A percentile compares a stretch with the other conserved stretches of the same genome.
phyloP scores from a whole-genome alignment of 2,113 vertebrate genomes.

The Prunella fulvescens region DNA sequence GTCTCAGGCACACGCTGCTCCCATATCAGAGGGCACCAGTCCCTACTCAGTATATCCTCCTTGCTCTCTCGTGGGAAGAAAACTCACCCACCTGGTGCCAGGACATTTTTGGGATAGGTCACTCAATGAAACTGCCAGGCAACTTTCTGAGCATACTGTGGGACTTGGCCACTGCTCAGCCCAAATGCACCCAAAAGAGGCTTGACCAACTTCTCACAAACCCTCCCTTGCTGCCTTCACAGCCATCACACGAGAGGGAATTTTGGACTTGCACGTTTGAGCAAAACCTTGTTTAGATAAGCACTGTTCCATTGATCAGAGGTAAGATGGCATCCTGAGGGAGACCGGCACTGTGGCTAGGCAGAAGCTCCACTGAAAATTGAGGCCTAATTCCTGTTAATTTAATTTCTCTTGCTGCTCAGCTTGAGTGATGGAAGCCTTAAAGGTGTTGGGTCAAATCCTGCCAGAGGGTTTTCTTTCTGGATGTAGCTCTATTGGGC shows the following conservation, averaged over 20 bases:
- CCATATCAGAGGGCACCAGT: neutral
- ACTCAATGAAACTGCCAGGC: neutral
- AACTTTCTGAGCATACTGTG: neutral
- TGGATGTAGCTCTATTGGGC: neutral
- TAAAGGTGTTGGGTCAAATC: neutral
- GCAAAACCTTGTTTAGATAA: neutral
- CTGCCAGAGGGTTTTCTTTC: neutral
- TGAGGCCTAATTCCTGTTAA: neutral
- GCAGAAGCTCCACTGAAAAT: neutral
- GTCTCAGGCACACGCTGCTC: neutral
- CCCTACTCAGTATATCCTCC: neutral
- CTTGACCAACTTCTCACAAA: neutral
- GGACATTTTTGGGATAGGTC: neutral
- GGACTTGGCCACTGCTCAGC: neutral
- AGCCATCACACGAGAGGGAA: rapidly evolving
- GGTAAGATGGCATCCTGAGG: neutral
- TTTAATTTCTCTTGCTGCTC: neutral
- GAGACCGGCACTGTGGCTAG: neutral
- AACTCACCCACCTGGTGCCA: neutral
- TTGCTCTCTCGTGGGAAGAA: neutral
- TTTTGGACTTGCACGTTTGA: neutral
- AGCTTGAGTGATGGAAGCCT: neutral
- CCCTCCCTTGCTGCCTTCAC: neutral
- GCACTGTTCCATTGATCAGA: neutral
- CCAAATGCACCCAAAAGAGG: neutral